Evolutionary conservation across 2,113 vertebrate genomes (phyloP).

Genomic region (Oncorhynchus mykiss): DNA sequence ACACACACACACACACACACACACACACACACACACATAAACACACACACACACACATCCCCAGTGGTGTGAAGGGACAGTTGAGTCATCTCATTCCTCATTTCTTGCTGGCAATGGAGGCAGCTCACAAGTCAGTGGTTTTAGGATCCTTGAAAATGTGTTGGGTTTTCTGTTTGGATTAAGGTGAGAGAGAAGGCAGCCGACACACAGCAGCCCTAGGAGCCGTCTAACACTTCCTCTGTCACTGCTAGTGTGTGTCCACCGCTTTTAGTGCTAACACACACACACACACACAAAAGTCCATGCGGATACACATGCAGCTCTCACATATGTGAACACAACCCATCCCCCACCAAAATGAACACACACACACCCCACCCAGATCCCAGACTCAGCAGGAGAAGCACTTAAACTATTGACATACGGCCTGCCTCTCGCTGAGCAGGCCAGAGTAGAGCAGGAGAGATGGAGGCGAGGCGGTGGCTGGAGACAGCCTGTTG

Average conservation of each 20-base stretch:
- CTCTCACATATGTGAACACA: background rate
- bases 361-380: background rate
- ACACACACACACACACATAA: background rate
- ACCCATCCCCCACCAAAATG: background rate
- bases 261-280: constrained; percentile 26
- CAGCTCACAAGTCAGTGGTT: constrained; percentile 39
- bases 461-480: background rate
- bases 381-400: background rate
- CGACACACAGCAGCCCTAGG: constrained; percentile 19
- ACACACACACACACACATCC: background rate
- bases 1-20: background rate
- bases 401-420: constrained; percentile 11
- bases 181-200: constrained; percentile 38
- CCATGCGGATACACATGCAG: background rate
- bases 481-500: constrained; percentile 2
- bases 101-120: constrained; percentile 41
- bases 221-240: constrained; percentile 38
- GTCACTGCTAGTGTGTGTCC: constrained; percentile 37
- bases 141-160: constrained; percentile 33
- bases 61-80: constrained; percentile 35
- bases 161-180: constrained; percentile 56
- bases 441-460: background rate
- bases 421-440: background rate
- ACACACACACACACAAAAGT: background rate
- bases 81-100: constrained; percentile 54